Percentiles rank a stretch among this genome's conserved stretches.
Conservation (phyloP, 2,113 vertebrate species). For the Malurus elegans region DNA sequence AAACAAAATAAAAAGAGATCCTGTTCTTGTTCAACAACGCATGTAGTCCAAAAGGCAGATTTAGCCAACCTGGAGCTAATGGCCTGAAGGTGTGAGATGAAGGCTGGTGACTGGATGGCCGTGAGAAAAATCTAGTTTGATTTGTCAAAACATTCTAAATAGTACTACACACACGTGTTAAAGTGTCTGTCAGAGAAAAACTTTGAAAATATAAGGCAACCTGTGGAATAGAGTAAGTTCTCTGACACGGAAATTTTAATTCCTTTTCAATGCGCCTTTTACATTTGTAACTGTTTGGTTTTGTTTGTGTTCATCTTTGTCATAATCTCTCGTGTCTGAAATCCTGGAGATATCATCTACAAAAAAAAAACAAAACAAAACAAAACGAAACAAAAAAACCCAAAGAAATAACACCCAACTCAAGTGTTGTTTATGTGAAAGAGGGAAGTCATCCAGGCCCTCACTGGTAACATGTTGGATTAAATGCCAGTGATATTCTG, state of each 20-base stretch:
- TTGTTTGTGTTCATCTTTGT: conserved; percentile 15
- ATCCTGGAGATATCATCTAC: conserved; percentile 13
- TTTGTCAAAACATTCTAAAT: neutral
- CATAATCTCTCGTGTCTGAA: neutral
- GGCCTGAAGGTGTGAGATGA: conserved; percentile 19
- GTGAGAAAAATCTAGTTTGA: neutral
- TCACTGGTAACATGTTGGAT: neutral
- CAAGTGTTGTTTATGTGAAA: conserved; percentile 15
- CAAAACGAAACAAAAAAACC: neutral
- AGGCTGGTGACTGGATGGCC: neutral
- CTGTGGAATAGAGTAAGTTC: neutral
- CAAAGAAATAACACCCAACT: neutral
- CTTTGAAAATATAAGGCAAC: neutral
- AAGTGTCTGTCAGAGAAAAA: neutral
- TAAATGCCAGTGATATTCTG: neutral
- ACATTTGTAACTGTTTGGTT: neutral
- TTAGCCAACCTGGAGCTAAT: neutral
- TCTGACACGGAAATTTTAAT: neutral
- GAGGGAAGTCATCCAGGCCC: neutral
- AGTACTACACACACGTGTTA: neutral
- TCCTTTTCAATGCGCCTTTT: neutral
- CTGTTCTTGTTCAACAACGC: neutral
- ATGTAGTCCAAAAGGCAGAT: neutral
- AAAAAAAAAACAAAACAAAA: neutral
- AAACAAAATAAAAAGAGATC: neutral